A percentile compares a stretch with the other conserved stretches of the same genome.
These are phyloP conservation scores for Echinops telfairi DNA, from an alignment of 2,113 vertebrate genomes.

Conservation along the genomic window DNA sequence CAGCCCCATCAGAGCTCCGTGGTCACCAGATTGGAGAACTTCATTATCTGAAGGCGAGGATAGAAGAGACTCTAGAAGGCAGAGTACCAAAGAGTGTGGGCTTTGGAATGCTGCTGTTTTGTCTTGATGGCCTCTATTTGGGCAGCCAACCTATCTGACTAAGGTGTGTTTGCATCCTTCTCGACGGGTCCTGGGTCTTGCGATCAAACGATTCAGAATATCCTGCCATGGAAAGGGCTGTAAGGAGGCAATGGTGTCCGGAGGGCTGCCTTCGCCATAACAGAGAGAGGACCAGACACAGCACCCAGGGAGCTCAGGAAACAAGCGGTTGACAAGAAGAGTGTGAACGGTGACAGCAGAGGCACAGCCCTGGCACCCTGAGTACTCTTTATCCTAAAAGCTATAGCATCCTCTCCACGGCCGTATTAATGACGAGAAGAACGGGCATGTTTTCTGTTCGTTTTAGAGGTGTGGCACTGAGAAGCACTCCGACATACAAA, in stretches of 20 bases:
- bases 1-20: background rate
- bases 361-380: background rate
- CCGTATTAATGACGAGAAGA: background rate
- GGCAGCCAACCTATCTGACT: background rate
- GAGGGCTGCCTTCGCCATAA: slow-evolving; percentile 5
- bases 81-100: background rate
- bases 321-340: background rate
- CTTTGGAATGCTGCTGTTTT: slow-evolving; percentile 42
- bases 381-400: slow-evolving; percentile 13
- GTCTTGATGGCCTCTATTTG: slow-evolving; percentile 38
- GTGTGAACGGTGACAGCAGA: background rate
- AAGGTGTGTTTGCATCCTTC: slow-evolving; percentile 1
- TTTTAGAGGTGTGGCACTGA: background rate
- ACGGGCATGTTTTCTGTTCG: background rate
- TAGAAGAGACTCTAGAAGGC: background rate
- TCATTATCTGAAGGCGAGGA: background rate
- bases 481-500: background rate
- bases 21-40: background rate
- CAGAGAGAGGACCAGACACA: slow-evolving; percentile 13
- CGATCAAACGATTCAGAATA: slow-evolving; percentile 33
- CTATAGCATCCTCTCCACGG: background rate
- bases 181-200: background rate
- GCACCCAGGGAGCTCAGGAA: background rate
- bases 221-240: background rate
- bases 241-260: background rate